Evolutionary conservation across 92 coral and sea anemone genomes (phyloP).

Genomic region (Phenganax subtilis): DNA sequence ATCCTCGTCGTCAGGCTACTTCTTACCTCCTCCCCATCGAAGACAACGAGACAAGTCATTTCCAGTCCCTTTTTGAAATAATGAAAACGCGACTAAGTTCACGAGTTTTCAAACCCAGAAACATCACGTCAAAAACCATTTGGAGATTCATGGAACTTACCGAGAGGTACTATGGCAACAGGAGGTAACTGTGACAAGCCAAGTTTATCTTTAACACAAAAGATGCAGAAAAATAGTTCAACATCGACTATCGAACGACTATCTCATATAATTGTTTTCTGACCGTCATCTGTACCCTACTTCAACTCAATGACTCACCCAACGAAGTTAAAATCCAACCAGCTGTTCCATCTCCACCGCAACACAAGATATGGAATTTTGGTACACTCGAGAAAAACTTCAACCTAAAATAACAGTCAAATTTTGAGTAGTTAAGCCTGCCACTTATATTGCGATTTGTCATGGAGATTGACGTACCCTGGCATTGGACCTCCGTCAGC

Average conservation of each 20-base stretch:
- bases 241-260: background rate
- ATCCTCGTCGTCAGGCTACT: background rate
- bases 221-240: background rate
- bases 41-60: slow-evolving; percentile 86
- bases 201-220: slow-evolving; percentile 60
- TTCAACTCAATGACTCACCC: slow-evolving; percentile 52
- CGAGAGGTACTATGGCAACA: slow-evolving; percentile 86
- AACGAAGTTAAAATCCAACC: slow-evolving; percentile 93
- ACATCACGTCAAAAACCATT: background rate
- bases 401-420: slow-evolving; percentile 48
- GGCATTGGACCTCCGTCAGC: slow-evolving; percentile 94
- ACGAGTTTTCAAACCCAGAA: background rate
- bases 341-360: slow-evolving; percentile 98
- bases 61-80: slow-evolving; percentile 70
- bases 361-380: slow-evolving; percentile 84
- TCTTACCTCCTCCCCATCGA: slow-evolving; percentile 98
- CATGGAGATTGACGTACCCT: slow-evolving; percentile 53
- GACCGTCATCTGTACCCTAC: background rate
- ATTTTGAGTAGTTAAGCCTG: background rate
- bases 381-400: slow-evolving; percentile 80
- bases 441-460: background rate
- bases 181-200: slow-evolving; percentile 89
- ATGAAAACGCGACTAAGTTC: slow-evolving; percentile 9
- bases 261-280: no score
- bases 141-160: slow-evolving; percentile 40